Evolutionary conservation across 1,140 invertebrate genomes (phyloP).

Genomic region (Heliothis subflexa): DNA sequence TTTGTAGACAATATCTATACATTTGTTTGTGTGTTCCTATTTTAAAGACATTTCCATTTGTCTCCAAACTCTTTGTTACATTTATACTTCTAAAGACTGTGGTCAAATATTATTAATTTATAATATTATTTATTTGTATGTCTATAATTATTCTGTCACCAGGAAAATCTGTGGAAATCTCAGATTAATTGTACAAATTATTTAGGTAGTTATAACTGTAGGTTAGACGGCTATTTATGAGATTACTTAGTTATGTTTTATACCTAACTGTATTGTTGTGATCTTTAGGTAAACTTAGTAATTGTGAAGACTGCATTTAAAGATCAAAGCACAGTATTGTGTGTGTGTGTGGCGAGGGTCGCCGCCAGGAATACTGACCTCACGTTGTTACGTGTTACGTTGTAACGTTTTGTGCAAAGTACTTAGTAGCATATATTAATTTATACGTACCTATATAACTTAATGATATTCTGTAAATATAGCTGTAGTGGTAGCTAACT

Average conservation of each 20-base stretch:
- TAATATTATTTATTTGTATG: slow-evolving; percentile 83
- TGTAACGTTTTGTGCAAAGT: slow-evolving; percentile 85
- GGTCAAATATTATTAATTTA: slow-evolving; percentile 81
- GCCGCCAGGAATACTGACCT: slow-evolving; percentile 62
- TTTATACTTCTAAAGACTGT: slow-evolving; percentile 79
- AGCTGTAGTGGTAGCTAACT: slow-evolving; percentile 61
- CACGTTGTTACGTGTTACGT: slow-evolving; percentile 66
- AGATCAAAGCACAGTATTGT: slow-evolving; percentile 66
- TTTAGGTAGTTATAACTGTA: slow-evolving; percentile 77
- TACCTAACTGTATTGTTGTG: slow-evolving; percentile 80
- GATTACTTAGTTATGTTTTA: slow-evolving; percentile 80
- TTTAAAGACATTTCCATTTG: slow-evolving; percentile 75
- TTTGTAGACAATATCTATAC: slow-evolving; percentile 62
- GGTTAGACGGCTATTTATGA: slow-evolving; percentile 83
- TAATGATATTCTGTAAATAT: slow-evolving; percentile 81
- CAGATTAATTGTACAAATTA: slow-evolving; percentile 85
- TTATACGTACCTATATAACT: slow-evolving; percentile 78
- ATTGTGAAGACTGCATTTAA: slow-evolving; percentile 83
- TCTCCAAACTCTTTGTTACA: slow-evolving; percentile 71
- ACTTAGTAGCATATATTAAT: slow-evolving; percentile 86
- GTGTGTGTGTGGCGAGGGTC: slow-evolving; percentile 23
- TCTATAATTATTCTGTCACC: slow-evolving; percentile 76
- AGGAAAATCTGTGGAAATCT: slow-evolving; percentile 69
- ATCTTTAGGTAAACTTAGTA: slow-evolving; percentile 75
- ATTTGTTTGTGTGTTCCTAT: slow-evolving; percentile 80